Percentiles rank a stretch among this genome's conserved stretches.
phyloP scores from a whole-genome alignment of 2,797 vertebrate genomes.

The Brachyalestes nurse region DNA sequence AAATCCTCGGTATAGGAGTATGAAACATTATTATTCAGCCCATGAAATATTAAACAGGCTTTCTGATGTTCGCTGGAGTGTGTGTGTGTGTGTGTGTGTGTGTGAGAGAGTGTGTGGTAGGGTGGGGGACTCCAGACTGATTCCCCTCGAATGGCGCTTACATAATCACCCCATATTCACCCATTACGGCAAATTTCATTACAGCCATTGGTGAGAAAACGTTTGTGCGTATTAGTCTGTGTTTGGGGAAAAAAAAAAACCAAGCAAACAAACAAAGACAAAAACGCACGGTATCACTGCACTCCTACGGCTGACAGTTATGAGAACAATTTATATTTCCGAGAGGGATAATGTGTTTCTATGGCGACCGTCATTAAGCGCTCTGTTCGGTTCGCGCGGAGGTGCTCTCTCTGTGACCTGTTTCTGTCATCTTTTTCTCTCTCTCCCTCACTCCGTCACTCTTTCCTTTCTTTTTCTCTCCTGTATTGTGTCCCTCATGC shows the following conservation, averaged over 20 bases:
- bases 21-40: slow-evolving; percentile 59
- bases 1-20: slow-evolving; percentile 42
- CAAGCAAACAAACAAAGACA: not conserved
- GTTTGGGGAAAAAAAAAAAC: slow-evolving; percentile 19
- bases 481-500: slow-evolving; percentile 4
- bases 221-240: slow-evolving; percentile 36
- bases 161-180: slow-evolving; percentile 57
- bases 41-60: slow-evolving; percentile 65
- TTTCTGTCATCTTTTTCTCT: slow-evolving; percentile 58
- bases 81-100: slow-evolving; percentile 32
- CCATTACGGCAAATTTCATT: slow-evolving; percentile 49
- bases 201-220: slow-evolving; percentile 46
- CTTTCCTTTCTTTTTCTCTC: slow-evolving; percentile 10
- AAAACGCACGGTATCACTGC: slow-evolving; percentile 33
- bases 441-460: slow-evolving; percentile 35
- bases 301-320: slow-evolving; percentile 61
- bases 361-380: slow-evolving; percentile 84
- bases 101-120: not conserved
- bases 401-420: slow-evolving; percentile 60
- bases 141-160: slow-evolving; percentile 48
- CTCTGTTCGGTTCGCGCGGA: slow-evolving; percentile 55
- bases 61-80: slow-evolving; percentile 51
- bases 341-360: slow-evolving; percentile 80
- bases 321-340: slow-evolving; percentile 72
- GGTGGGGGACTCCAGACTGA: slow-evolving; percentile 34